Evolutionary conservation across 2,797 vertebrate species (phyloP).

Genomic region (Neosilurus mollespiculum): DNA sequence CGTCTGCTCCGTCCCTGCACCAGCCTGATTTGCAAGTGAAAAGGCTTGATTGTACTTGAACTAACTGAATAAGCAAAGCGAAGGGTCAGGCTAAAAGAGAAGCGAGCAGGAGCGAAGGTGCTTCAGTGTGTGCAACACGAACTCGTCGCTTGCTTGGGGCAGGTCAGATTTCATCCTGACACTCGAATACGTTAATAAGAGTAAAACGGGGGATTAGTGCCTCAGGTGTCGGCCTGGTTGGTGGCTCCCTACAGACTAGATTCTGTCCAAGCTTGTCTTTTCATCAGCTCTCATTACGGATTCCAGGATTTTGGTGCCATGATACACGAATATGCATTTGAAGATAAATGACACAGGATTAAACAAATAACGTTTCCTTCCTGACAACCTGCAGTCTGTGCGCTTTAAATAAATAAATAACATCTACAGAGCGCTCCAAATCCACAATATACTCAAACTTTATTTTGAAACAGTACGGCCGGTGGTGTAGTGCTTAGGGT

Average conservation of each 20-base stretch:
- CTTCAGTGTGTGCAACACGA: not conserved
- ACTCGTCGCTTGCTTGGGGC: constrained; percentile 20
- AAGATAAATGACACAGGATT: not conserved
- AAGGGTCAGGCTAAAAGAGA: constrained; percentile 59
- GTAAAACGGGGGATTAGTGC: constrained; percentile 35
- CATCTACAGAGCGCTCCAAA: too few species aligned
- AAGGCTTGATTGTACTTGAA: constrained; percentile 73
- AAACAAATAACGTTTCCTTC: too few species aligned
- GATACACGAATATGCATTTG: not conserved
- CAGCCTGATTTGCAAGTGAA: constrained; percentile 78
- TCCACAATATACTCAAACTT: too few species aligned
- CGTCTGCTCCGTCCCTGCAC: constrained; percentile 53
- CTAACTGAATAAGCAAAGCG: constrained; percentile 78
- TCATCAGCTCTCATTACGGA: constrained; percentile 13
- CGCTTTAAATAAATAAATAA: too few species aligned
- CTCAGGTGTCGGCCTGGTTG: constrained; percentile 42
- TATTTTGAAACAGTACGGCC: too few species aligned
- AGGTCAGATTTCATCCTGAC: constrained; percentile 29
- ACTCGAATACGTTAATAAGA: constrained; percentile 22
- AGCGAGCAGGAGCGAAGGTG: not conserved
- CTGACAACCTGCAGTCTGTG: not conserved
- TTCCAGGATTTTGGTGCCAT: not conserved
- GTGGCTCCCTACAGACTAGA: constrained; percentile 8
- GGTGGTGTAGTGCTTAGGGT: too few species aligned
- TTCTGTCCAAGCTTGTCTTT: constrained; percentile 34